phyloP scores from a whole-genome alignment of 2,888 invertebrate genomes.

The Teinopalpus imperialis region DNA sequence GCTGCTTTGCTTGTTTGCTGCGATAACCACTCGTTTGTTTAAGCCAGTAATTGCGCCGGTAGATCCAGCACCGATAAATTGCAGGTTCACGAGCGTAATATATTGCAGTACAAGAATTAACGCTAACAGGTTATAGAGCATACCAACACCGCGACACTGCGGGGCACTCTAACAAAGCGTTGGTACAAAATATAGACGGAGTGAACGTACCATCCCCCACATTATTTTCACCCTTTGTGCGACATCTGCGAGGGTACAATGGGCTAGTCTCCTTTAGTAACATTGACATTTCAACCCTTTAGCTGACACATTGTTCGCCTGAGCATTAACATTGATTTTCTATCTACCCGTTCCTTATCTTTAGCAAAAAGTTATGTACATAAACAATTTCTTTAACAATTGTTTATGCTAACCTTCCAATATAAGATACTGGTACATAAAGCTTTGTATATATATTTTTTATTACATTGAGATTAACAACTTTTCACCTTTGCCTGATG shows the following conservation, averaged over 20 bases:
- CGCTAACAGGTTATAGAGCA: slow-evolving; percentile 47
- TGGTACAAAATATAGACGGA: slow-evolving; percentile 17
- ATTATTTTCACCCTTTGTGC: slow-evolving; percentile 44
- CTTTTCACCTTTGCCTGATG: no score
- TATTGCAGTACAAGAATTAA: slow-evolving; percentile 46
- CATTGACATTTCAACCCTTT: slow-evolving; percentile 58
- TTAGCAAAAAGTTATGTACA: no score
- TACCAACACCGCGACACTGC: slow-evolving; percentile 37
- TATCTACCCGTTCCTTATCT: slow-evolving; percentile 38
- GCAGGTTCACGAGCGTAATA: slow-evolving; percentile 54
- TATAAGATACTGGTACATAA: no score
- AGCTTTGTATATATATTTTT: no score
- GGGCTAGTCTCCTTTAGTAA: slow-evolving; percentile 47
- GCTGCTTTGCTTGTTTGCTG: slow-evolving; percentile 18
- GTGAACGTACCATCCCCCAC: slow-evolving; percentile 32
- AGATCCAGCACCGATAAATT: slow-evolving; percentile 56
- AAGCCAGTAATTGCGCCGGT: slow-evolving; percentile 54
- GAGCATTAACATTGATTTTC: slow-evolving; percentile 36
- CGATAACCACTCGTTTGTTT: slow-evolving; percentile 57
- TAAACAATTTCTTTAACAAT: no score
- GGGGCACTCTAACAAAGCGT: slow-evolving; percentile 32
- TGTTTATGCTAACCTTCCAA: no score
- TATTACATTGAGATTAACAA: no score
- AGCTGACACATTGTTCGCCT: slow-evolving; percentile 8
- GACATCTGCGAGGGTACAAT: slow-evolving; percentile 54